Evolutionary conservation across 2,888 invertebrate genomes (phyloP).

Genomic region (Rotaria magnacalcarata): DNA sequence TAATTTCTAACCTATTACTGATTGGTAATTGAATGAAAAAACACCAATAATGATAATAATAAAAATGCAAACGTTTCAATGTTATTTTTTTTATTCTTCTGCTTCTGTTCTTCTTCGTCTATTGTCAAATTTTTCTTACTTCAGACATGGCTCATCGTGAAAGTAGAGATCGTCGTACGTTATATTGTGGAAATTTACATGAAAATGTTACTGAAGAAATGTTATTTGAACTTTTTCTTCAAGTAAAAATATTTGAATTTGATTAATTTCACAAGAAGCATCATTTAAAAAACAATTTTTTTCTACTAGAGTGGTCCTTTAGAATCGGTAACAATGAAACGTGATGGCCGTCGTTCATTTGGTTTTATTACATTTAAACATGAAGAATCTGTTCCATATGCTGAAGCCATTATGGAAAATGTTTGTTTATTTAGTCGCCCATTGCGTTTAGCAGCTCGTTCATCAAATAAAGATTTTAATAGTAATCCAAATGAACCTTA

Average conservation of each 20-base stretch:
- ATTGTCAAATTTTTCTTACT: neutral
- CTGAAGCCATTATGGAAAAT: conserved; percentile 36
- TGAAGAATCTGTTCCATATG: conserved; percentile 34
- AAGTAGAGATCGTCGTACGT: conserved; percentile 21
- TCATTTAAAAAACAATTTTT: neutral
- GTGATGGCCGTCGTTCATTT: conserved; percentile 26
- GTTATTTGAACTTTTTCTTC: conserved; percentile 36
- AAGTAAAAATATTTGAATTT: neutral
- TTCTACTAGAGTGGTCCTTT: neutral
- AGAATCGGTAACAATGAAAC: conserved; percentile 21
- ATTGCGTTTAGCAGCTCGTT: conserved; percentile 1
- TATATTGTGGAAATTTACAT: conserved; percentile 36
- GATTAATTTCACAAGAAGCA: no score
- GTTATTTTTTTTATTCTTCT: neutral
- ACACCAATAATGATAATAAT: neutral
- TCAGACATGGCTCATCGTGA: neutral
- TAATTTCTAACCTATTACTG: neutral
- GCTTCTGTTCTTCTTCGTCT: neutral
- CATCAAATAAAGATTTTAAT: neutral
- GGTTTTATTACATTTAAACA: conserved; percentile 38
- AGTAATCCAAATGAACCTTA: conserved; percentile 24
- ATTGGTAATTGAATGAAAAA: neutral
- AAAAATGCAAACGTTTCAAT: neutral
- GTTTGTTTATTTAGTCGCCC: conserved; percentile 8
- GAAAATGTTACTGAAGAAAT: conserved; percentile 20